A percentile compares a stretch with the other conserved stretches of the same genome.
Conservation (phyloP, 2,888 invertebrate species). For the Diaphora mendica region DNA sequence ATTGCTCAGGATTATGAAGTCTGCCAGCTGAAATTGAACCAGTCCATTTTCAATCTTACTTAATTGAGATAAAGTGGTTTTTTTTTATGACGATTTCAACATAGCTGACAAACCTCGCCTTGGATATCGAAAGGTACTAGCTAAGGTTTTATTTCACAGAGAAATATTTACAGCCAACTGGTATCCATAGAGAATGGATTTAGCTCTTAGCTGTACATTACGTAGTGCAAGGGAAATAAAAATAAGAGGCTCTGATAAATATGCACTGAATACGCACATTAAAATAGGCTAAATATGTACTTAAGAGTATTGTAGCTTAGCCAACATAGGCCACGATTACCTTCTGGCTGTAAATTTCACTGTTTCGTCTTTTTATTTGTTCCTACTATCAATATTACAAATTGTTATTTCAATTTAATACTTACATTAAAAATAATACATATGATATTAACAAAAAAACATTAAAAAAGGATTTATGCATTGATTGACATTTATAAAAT, state of each 20-base stretch:
- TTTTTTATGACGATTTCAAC: conserved; percentile 17
- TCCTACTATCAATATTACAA: conserved; percentile 63
- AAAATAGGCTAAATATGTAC: conserved; percentile 56
- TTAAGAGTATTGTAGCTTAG: conserved; percentile 46
- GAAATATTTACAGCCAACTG: conserved; percentile 62
- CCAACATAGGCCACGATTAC: conserved; percentile 49
- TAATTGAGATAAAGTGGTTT: conserved; percentile 16
- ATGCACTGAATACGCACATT: conserved; percentile 45
- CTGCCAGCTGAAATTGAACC: conserved; percentile 33
- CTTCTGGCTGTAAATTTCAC: conserved; percentile 64
- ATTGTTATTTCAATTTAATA: conserved; percentile 65
- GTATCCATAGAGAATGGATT: conserved; percentile 43
- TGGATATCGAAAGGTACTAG: conserved; percentile 40
- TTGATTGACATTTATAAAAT: conserved; percentile 51
- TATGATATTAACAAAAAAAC: conserved; percentile 61
- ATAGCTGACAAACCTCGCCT: conserved; percentile 30
- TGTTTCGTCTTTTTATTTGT: conserved; percentile 61
- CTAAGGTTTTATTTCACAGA: conserved; percentile 44
- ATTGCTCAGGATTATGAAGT: conserved; percentile 42
- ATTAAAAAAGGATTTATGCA: conserved; percentile 61
- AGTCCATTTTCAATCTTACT: conserved; percentile 24
- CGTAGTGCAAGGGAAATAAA: conserved; percentile 49
- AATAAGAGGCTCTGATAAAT: conserved; percentile 49
- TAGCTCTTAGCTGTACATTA: conserved; percentile 36
- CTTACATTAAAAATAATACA: conserved; percentile 69